Percentiles rank a stretch among this genome's conserved stretches.
These are phyloP conservation scores for Corythornis leucogaster DNA, from an alignment of 2,797 vertebrate species.

Conservation along the genomic window DNA sequence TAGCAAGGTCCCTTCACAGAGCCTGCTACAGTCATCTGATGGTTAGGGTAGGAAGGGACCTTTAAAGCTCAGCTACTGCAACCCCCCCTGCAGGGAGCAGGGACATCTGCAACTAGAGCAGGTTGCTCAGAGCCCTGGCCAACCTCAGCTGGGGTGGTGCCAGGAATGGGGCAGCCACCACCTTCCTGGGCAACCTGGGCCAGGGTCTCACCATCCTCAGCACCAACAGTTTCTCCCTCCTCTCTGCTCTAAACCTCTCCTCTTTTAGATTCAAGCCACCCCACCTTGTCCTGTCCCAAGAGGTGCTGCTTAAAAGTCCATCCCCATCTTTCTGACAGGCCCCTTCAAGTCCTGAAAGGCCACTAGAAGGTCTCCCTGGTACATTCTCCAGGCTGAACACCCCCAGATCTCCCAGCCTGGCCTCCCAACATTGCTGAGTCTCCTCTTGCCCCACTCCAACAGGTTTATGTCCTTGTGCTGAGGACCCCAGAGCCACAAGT, in stretches of 20 bases:
- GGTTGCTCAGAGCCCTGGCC: no score
- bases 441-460: not conserved
- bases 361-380: no score
- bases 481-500: not conserved
- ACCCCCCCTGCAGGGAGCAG: not conserved
- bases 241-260: no score
- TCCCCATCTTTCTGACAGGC: no score
- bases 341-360: no score
- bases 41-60: not conserved
- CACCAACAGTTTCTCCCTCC: no score
- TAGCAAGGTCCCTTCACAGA: not conserved
- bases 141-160: not conserved
- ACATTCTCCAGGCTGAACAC: no score
- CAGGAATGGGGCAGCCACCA: not conserved
- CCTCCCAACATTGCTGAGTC: not conserved
- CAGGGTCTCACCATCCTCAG: no score
- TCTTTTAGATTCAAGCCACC: no score
- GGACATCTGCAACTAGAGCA: not conserved
- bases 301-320: no score
- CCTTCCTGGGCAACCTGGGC: no score
- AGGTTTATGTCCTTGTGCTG: not conserved
- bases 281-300: no score
- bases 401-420: not conserved
- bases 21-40: accelerated
- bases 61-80: not conserved